Evolutionary conservation across 2,113 vertebrate species (phyloP), one percentile per base, ranked within the genome.

Genomic region (Pheucticus melanocephalus): DNA sequence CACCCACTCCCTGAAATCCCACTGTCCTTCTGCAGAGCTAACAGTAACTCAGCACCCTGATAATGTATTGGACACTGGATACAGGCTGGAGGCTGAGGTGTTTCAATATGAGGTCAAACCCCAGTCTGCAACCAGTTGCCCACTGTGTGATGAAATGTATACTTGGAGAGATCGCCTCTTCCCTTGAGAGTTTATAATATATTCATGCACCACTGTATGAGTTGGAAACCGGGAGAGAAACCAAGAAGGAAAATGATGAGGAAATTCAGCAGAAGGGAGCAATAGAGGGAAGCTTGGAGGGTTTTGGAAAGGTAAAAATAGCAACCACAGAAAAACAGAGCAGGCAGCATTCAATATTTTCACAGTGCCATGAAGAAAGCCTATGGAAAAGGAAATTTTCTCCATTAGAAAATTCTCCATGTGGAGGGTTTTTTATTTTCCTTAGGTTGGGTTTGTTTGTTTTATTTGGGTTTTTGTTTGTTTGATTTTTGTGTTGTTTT

Each of bases 181-280:
- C 50, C 39, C 42, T 31, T 0, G 7, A 64, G 75, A 83, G 15
- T 37, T 92, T 51, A 19, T 69, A 59, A 70, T 23, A 22, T 37
- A 72, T 80, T 53, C 6, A 3, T 60, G 66, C 22, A 76, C 47
- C 60, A 63, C 61, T 50, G 12, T 30, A 45, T 27, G 51, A 48
- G 57, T 33, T 85, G 79, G 69, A 83, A 91, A 85, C 47, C 25
- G 82, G 53, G 79, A 95, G 75, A 72, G 79, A 93, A 91, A 82
- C 21, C 1, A 15, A 90, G 85, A 70, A 86, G 59, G 68, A 82
- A 94, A 94, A 91, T 3, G 10, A 77, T 24, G 79, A 92, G 45
- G 82, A 90, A 93, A 86, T 86, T 60, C 22, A 71, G 70, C 66
- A 92, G 89, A 69, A 84, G 23, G 37, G 31, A 95, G 81, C 27